phyloP scores from a whole-genome alignment of 2,888 invertebrate species.

The Ophraella communa region DNA sequence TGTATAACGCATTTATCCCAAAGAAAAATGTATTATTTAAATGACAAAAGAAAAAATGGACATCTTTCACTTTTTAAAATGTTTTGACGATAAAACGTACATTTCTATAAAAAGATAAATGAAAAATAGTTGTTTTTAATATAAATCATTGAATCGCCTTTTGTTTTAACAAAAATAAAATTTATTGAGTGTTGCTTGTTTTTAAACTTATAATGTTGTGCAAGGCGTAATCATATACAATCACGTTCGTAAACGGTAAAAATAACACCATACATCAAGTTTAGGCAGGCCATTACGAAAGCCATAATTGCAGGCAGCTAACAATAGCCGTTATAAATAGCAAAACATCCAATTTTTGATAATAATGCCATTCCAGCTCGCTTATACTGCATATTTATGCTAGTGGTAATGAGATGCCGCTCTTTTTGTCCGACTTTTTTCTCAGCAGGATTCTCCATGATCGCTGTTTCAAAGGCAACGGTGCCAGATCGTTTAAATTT shows the following conservation, averaged over 20 bases:
- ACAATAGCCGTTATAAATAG: slow-evolving; percentile 30
- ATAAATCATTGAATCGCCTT: neutral
- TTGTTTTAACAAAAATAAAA: neutral
- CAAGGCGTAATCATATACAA: slow-evolving; percentile 9
- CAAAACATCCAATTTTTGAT: slow-evolving; percentile 37
- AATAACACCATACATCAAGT: slow-evolving; percentile 22
- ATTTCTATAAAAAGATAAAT: too few relatives aligned
- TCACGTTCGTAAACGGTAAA: slow-evolving; percentile 17
- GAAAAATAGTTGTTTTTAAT: too few relatives aligned
- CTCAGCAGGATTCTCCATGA: slow-evolving; percentile 35
- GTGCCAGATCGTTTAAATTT: neutral
- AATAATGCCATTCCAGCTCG: slow-evolving; percentile 39
- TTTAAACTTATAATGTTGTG: slow-evolving; percentile 2
- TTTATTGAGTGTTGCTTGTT: slow-evolving; percentile 1
- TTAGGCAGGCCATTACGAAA: slow-evolving; percentile 25
- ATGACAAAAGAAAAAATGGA: too few relatives aligned
- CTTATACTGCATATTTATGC: slow-evolving; percentile 38
- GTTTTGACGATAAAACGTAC: too few relatives aligned
- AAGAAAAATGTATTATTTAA: too few relatives aligned
- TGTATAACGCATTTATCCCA: too few relatives aligned
- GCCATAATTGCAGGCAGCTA: slow-evolving; percentile 23
- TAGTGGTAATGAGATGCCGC: slow-evolving; percentile 42
- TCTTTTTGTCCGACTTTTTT: slow-evolving; percentile 38
- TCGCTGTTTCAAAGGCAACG: neutral
- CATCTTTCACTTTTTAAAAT: too few relatives aligned